Evolutionary conservation across 2,797 vertebrate species (phyloP), one percentile per base, ranked within the genome.

Genomic region (Hybognathus amarus): DNA sequence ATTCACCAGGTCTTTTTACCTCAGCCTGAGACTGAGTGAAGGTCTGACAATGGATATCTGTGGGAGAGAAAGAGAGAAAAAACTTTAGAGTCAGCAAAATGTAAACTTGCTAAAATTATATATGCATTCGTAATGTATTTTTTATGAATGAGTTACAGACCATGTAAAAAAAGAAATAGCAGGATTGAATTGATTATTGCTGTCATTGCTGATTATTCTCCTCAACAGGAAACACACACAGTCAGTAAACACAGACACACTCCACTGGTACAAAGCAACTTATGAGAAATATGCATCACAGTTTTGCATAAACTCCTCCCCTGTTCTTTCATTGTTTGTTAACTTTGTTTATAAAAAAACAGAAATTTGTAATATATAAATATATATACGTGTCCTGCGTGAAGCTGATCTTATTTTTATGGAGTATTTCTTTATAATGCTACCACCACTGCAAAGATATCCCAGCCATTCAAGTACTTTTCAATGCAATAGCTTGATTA

Each of bases 11-110:
- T 63, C 8, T 75, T 75, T 82, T 75, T 27, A 66, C 18, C 79
- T 63, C 75, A 63, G 71, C 70, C 33, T 74, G 18, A 54, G 70
- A 54, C 47, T 75, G 70, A 76, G 24, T 64, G 61, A 76, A 79
- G 50, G 63, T 67, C 64, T 75, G 61, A 54, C 76, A 40, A 17
- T 54, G 12, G 20, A 54, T 30, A 56, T 54, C 69, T 70, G 67
- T 42, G 36, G 47, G 67, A 70, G 27, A 71, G 22, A 47, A 33
- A 33, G 27, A 78, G 33, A 33, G 13, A 40, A 15, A 59, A 8
- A 4, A 12, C 6, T 8, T 1, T 20, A 52, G 20, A 54, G 20
- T 4, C 20, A 54, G 20, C 8, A 54, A 54, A 2, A 10, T 20
- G 6, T n/a, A 54, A 52, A 52, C 10, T n/a, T 45, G 1, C 11